Conservation (phyloP, 1,140 invertebrate genomes). For the Episyrphus balteatus region DNA sequence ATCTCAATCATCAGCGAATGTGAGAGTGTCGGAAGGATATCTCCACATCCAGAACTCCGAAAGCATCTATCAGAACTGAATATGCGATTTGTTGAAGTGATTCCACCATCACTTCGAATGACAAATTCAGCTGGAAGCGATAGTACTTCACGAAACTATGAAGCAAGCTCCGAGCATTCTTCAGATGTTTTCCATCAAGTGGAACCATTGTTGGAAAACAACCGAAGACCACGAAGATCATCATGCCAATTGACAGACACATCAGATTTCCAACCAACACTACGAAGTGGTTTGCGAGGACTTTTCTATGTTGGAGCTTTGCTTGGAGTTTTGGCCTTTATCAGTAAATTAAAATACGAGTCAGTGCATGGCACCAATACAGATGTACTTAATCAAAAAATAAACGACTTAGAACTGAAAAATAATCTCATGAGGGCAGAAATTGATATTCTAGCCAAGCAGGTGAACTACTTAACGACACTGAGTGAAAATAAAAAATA, state of each 20-base stretch:
- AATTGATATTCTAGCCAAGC: constrained; percentile 29
- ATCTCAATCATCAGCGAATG: constrained; percentile 34
- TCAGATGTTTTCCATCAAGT: not conserved
- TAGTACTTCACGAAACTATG: not conserved
- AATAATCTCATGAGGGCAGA: constrained; percentile 31
- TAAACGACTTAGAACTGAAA: constrained; percentile 25
- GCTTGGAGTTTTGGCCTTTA: constrained; percentile 20
- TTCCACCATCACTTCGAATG: constrained; percentile 1
- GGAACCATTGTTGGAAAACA: not conserved
- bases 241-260: not conserved
- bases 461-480: constrained; percentile 22
- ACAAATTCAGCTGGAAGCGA: not conserved
- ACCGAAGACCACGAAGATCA: not conserved
- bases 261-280: not conserved
- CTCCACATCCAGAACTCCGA: constrained; percentile 22
- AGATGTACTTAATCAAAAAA: constrained; percentile 17
- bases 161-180: not conserved
- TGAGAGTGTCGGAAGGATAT: constrained; percentile 27
- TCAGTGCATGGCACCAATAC: constrained; percentile 17
- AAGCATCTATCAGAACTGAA: constrained; percentile 18
- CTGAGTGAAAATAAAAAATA: not conserved
- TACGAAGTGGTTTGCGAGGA: constrained; percentile 16
- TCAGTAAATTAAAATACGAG: constrained; percentile 22
- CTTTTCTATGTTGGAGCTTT: constrained; percentile 22
- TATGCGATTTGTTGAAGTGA: constrained; percentile 10